Evolutionary conservation across 1,140 invertebrate species (phyloP).

Genomic region (Orchesella cincta): DNA sequence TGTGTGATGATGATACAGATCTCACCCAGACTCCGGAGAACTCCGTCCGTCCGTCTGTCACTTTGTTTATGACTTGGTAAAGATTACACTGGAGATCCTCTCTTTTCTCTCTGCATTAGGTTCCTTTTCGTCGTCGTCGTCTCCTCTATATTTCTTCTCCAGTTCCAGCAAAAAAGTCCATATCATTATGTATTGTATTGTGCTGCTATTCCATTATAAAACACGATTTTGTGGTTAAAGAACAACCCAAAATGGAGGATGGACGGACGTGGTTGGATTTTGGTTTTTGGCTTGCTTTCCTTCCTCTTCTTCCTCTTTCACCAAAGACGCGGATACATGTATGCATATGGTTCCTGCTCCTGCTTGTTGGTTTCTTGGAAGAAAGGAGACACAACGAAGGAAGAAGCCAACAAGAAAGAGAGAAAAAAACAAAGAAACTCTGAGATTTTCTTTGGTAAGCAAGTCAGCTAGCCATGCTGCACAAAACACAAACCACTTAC

Average conservation of each 20-base stretch:
- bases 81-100: background rate
- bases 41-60: constrained; percentile 23
- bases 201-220: constrained; percentile 9
- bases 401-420: background rate
- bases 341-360: background rate
- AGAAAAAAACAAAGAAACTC: background rate
- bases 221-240: constrained; percentile 20
- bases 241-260: constrained; percentile 16
- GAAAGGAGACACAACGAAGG: background rate
- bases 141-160: too few species aligned
- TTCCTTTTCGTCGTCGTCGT: background rate
- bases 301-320: background rate
- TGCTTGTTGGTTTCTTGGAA: too few species aligned
- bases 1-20: background rate
- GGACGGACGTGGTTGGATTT: constrained; percentile 27
- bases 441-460: background rate
- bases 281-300: constrained; percentile 14
- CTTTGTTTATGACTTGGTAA: constrained; percentile 9
- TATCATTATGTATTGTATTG: constrained; percentile 19
- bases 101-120: constrained; percentile 7
- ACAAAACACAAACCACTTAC: background rate
- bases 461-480: background rate
- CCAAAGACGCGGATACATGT: background rate
- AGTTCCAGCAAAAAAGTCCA: background rate
- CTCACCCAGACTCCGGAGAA: constrained; percentile 8